Base-by-base conservation (phyloP, 2,888 invertebrate genomes). In the Brassicogethes aeneus region DNA sequence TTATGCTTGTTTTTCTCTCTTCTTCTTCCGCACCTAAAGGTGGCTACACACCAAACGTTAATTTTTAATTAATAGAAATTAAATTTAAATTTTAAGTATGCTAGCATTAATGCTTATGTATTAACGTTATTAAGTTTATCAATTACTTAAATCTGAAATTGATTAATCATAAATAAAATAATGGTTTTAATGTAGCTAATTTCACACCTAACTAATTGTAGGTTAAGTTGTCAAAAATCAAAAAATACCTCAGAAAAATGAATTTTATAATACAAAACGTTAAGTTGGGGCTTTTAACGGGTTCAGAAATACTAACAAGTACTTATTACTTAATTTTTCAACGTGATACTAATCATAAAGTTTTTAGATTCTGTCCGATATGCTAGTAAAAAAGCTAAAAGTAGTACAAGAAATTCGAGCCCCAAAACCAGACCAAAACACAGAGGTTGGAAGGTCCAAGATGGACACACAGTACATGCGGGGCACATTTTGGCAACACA, bases 361-460 rank as follows among this genome's bases (percentile, higher is more conserved):
- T 16, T 43, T 61, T 2, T 51, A 76, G 75, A 64, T 42, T 60
- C 64, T 40, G 50, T 73, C 1, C 70, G 85, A 51, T 66, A 75
- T 60, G 85, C 85, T 0, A 81, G 84, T 56, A 88, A 87, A 60
- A 89, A 88, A 61, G 73, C 82, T 10, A 76, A 82, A 37, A 77
- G 80, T 1, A 84, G 82, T 68, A 82, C 85, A 7, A 74, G 75
- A 48, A 87, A 85, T 58, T 75, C 72, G 0, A 77, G 74, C 53
- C 75, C 79, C 12, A 79, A 81, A 59, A 70, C 75, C 0, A 77
- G 74, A 54, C 82, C 87, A 0, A 88, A 89, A 60, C 85, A 81
- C 54, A 75, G 87, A 59, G 86, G 86, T 1, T 82, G 82, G 78
- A 81, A 79, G 54, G 77, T 77, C n/a, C 80, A 82, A 53, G 85